Evolutionary conservation across 2,888 invertebrate species (phyloP).

Genomic region (Hirtodrosophila trivittata): DNA sequence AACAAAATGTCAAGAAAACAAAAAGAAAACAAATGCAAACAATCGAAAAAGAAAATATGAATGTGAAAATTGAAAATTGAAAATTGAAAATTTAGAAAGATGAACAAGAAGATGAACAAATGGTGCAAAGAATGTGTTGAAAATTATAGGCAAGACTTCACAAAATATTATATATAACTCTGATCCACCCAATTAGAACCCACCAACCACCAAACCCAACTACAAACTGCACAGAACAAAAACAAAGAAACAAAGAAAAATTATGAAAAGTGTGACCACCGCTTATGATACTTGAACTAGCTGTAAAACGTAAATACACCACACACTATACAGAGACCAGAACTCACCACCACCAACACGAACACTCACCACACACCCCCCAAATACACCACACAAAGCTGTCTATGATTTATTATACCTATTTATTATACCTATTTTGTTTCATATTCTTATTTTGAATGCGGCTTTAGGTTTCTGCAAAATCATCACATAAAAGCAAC

Average conservation of each 20-base stretch:
- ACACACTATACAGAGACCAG: background rate
- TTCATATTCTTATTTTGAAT: slow-evolving; percentile 35
- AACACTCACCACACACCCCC: slow-evolving; percentile 19
- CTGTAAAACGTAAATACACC: slow-evolving; percentile 16
- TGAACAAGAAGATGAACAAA: no score
- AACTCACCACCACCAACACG: slow-evolving; percentile 9
- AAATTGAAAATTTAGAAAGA: slow-evolving; percentile 24
- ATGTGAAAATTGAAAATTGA: slow-evolving; percentile 18
- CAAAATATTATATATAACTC: slow-evolving; percentile 19
- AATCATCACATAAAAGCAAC: slow-evolving; percentile 23
- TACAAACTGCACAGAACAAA: slow-evolving; percentile 34
- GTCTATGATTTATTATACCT: slow-evolving; percentile 34
- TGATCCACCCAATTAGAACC: slow-evolving; percentile 36
- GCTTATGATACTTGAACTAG: slow-evolving; percentile 50
- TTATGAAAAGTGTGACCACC: slow-evolving; percentile 60
- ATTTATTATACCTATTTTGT: slow-evolving; percentile 9
- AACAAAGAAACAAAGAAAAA: slow-evolving; percentile 46
- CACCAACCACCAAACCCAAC: slow-evolving; percentile 22
- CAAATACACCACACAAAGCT: slow-evolving; percentile 30
- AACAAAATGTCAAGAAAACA: slow-evolving; percentile 2
- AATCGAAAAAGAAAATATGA: background rate
- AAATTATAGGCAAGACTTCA: slow-evolving; percentile 9
- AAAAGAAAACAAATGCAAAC: slow-evolving; percentile 1
- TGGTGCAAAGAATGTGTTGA: slow-evolving; percentile 1
- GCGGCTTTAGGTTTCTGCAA: slow-evolving; percentile 34